phyloP scores from a whole-genome alignment of 2,888 invertebrate genomes.

The Erebia epiphron region DNA sequence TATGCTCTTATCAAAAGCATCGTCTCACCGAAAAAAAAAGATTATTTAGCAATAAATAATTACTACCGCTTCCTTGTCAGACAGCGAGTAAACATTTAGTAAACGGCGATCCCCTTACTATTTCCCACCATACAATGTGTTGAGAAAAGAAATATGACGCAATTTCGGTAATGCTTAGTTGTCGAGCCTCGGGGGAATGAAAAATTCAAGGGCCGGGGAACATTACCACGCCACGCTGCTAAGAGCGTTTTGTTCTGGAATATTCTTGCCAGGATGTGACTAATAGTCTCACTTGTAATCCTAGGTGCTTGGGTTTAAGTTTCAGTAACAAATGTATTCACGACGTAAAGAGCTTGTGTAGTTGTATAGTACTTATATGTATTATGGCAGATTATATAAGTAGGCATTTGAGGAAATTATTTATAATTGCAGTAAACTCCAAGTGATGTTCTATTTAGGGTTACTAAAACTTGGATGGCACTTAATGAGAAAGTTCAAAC shows the following conservation, averaged over 20 bases:
- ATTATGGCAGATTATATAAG: too few species aligned
- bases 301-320: slow-evolving; percentile 41
- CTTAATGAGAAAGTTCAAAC: too few species aligned
- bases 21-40: neutral
- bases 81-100: slow-evolving; percentile 52
- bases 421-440: neutral
- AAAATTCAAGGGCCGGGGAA: slow-evolving; percentile 79
- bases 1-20: neutral
- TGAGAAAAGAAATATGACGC: slow-evolving; percentile 80
- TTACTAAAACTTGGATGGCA: too few species aligned
- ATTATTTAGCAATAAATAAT: slow-evolving; percentile 10
- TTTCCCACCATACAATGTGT: slow-evolving; percentile 68
- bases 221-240: slow-evolving; percentile 76
- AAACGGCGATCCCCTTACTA: slow-evolving; percentile 71
- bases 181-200: slow-evolving; percentile 81
- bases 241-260: slow-evolving; percentile 72
- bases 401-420: too few species aligned
- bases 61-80: slow-evolving; percentile 6
- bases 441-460: too few species aligned
- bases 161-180: slow-evolving; percentile 82
- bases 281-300: slow-evolving; percentile 52
- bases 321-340: slow-evolving; percentile 38
- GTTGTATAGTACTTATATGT: neutral
- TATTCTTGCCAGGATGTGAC: slow-evolving; percentile 61
- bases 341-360: slow-evolving; percentile 4